Base-by-base conservation (phyloP, 1,140 invertebrate species). In the Drosophila hydei region DNA sequence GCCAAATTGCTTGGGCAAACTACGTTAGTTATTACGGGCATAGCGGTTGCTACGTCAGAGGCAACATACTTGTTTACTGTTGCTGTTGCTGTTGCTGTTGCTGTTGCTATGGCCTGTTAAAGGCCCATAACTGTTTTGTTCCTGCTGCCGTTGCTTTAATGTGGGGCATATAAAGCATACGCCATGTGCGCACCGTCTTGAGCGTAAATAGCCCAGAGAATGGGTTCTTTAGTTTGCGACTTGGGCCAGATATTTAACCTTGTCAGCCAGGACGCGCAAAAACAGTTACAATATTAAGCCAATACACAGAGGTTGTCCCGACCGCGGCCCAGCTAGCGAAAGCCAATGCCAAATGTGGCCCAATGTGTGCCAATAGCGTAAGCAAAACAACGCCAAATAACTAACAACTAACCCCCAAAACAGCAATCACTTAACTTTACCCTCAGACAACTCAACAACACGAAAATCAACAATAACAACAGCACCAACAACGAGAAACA, bases 1-100 rank as follows among this genome's bases (percentile, higher is more conserved):
- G 80, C 80, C 80, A 84, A 84, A 84, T 85, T 84, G 77, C 77
- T 85, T 61, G 63, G 69, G 69, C 80, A 80, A 84, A 87, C 77
- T 85, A 85, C 77, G 80, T 84, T 84, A 85, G 80, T 79, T 85
- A 84, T 79, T 81, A 63, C 71, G 30, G 36, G 6, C 30, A 64
- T 16, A 40, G 52, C 52, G 74, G 78, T 81, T 81, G 78, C 60
- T 51, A 74, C 55, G 63, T 51, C 54, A 50, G n/a, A n/a, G 12
- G 33, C 30, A 30, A 50, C 51, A 65, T 43, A 68, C 58, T 79
- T 77, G 60, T 59, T 60, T 68, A 50, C 30, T 33, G 30, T 33
- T 33, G 30, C 9, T 6, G 1, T 33, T 33, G 30, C 11, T 11
- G 27, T 65, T 76, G 54, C 36, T 9, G 27, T 45, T 75, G 65